Evolutionary conservation across 2,888 invertebrate genomes (phyloP), one percentile per base, ranked within the genome.

Genomic region (Tridacna crocea): DNA sequence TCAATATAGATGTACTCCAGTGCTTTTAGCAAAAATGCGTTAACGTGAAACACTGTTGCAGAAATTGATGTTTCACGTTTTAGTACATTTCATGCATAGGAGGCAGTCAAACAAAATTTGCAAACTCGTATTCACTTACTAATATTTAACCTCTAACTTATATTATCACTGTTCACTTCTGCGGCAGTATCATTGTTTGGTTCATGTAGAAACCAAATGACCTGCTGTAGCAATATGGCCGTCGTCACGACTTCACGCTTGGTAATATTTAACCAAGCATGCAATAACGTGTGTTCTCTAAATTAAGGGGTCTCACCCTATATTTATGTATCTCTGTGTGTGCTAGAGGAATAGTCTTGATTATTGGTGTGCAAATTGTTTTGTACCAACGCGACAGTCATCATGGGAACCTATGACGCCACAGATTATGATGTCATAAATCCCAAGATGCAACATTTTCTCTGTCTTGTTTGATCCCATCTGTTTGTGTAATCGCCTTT

Each of bases 211-310:
- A 66, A 70, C 26, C 70, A 70, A 24, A 51, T 70, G 70, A 70
- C 51, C 66, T 60, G 58, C 17, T 60, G 60, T 79, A 19, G 47
- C 70, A 79, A 48, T 75, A 60, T 72, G 27, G 27, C 72, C 72
- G 79, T 26, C 70, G 51, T 75, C 68, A 68, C 61, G 80, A 80
- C 80, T 46, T 80, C 76, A 80, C 47, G 80, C 65, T 76, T 80
- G 80, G 77, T 51, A 55, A 46, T 2, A 19, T 26, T 60, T 60
- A 27, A 65, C 72, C 73, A 68, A 76, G 72, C 80, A 80, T 80
- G 80, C 80, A 80, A 80, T 80, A 80, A 22, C 72, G 58, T 60
- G 80, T 80, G 80, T 80, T 80, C 80, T 80, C 22, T 22, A 24
- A 24, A 70, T 46, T 17, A 47, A 70, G 70, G 70, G 70, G 70